Evolutionary conservation across 1,140 invertebrate genomes (phyloP), one percentile per base, ranked within the genome.

Genomic region (Zophobas morio): DNA sequence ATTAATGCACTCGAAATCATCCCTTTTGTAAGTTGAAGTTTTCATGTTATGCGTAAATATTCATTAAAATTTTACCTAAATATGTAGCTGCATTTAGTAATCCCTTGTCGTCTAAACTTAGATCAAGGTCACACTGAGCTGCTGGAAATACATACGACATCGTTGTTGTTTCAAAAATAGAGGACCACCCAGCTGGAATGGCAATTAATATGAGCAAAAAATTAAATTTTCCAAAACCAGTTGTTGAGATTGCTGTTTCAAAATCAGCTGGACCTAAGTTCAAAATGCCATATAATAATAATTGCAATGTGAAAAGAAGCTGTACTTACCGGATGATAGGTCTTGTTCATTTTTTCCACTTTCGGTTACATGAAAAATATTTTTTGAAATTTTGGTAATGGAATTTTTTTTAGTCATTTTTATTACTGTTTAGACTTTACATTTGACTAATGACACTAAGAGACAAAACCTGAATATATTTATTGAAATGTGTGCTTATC

Each of bases 1-100:
- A 95, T 80, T 81, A 94, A 90, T 0, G 93, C 94, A 57, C 94
- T 95, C 0, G 91, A 87, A 78, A 96, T 91, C 94, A 96, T 96
- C 57, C 95, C 95, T 92, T 20, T 20, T 20, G 20, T 20, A 20
- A 20, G 20, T 20, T 20, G 83, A 32, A 84, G 32, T 20, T 54
- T 1, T 6, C 8, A 1, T 2, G 53, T 54, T 54, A 54, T 54
- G 5, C 35, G 32, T 34, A 20, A 20, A 20, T 20, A 20, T 20
- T 20, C 20, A 20, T 20, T 20, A 20, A 20, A 20, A 74, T 76
- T 51, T 75, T 81, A 92, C 93, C 93, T 76, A 88, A 88, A 85
- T 93, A 94, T 35, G 90, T 88, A 51, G 90, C 88, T 0, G 90
- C 91, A 76, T 91, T 93, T 0, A 94, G 83, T 1, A 91, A 87